Evolutionary conservation across 1,140 invertebrate genomes (phyloP), one percentile per base, ranked within the genome.

Genomic region (Paramacrobiotus metropolitanus): DNA sequence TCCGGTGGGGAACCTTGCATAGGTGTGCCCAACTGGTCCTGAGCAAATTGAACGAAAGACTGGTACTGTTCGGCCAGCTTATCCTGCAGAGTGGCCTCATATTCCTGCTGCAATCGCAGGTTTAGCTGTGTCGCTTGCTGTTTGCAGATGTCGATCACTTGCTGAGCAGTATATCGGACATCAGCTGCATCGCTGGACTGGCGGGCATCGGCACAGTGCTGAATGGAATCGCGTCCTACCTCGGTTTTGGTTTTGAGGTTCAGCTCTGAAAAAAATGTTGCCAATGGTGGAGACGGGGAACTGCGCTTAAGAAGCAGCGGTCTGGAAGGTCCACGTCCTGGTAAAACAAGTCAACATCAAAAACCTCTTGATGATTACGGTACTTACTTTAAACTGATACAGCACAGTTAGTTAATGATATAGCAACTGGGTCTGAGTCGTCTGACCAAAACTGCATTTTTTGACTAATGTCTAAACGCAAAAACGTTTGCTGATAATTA

Each of bases 1-100:
- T 55, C 48, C 15, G 48, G 48, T 9, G 48, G 48, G 48, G 48
- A 4, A 55, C 48, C 48, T 28, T 55, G 48, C 48, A 55, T 55
- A 24, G 4, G 15, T 15, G 24, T 28, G 15, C 28, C 15, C 24
- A 55, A 24, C 24, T 55, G 15, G 48, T 55, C 48, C 24, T 55
- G 48, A 55, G 48, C 48, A 55, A 55, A 55, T 24, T 55, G 48
- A 55, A 55, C 28, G 24, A 55, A 55, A 4, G 48, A 55, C 48
- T 55, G 48, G 28, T 55, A 55, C 48, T 55, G 48, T 28, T 55
- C 48, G 0, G 48, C 48, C 15, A 55, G 48, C 24, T 55, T 55
- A 9, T 55, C 48, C 48, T 55, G 48, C 24, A 55, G 48, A 9
- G 48, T 24, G 4, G 15, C 15, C 28, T 55, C 48, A 28, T 55